These are phyloP conservation scores for Jaculus jaculus DNA, from an alignment of 2,113 vertebrate genomes.

Conservation along the genomic window DNA sequence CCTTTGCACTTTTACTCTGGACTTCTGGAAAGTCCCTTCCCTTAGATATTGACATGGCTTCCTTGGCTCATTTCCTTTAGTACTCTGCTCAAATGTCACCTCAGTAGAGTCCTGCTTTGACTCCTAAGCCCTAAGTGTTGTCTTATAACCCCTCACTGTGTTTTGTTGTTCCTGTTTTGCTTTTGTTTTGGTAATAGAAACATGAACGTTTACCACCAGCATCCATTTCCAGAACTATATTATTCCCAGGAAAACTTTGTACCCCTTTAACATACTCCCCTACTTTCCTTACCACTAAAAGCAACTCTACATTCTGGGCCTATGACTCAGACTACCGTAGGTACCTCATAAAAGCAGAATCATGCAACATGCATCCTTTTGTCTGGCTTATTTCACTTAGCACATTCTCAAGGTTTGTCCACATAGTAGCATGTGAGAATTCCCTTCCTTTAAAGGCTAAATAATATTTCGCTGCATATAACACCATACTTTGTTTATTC, in stretches of 20 bases:
- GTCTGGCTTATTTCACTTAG: neutral
- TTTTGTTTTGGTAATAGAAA: neutral
- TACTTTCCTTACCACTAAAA: neutral
- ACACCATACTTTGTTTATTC: neutral
- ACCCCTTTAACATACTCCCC: neutral
- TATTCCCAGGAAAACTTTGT: neutral
- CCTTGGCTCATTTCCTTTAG: neutral
- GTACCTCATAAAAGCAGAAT: neutral
- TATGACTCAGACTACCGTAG: neutral
- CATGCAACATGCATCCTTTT: neutral
- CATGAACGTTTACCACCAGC: neutral
- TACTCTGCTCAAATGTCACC: neutral
- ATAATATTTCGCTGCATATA: neutral
- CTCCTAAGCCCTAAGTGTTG: neutral
- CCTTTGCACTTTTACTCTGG: neutral
- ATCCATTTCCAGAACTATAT: neutral
- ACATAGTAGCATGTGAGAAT: neutral
- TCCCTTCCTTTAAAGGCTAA: neutral
- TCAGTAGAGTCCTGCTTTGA: neutral
- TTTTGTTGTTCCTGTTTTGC: neutral
- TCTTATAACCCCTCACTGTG: too few species aligned
- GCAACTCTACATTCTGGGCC: neutral
- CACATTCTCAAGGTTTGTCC: neutral
- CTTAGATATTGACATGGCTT: neutral
- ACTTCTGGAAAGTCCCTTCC: neutral